Conservation (phyloP, 2,113 vertebrate species). For the Okapia johnstoni region DNA sequence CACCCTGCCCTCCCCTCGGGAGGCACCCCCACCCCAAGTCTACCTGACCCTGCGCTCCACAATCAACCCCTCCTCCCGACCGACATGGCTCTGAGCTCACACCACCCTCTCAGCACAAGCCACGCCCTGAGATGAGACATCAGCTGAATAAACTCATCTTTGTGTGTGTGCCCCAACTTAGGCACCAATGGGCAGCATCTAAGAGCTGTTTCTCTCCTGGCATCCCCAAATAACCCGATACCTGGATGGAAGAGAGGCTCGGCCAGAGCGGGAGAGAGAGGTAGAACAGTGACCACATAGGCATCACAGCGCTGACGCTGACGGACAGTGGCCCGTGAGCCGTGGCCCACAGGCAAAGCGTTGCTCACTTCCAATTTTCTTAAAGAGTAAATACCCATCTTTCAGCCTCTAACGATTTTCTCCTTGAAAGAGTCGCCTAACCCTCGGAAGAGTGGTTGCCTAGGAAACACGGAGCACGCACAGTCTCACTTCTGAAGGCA, state of each 20-base stretch:
- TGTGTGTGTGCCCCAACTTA: neutral
- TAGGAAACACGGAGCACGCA: accelerated
- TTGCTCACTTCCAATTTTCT: accelerated
- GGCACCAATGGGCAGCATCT: accelerated
- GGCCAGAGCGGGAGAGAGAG: accelerated
- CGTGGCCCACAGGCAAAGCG: accelerated
- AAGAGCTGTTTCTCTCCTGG: accelerated
- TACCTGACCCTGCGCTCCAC: neutral
- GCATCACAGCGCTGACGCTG: accelerated
- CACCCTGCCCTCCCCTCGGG: accelerated
- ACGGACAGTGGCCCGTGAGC: accelerated
- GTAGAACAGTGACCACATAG: neutral
- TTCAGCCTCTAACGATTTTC: neutral
- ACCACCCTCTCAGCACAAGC: accelerated
- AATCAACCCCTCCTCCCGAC: accelerated
- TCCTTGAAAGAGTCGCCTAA: neutral
- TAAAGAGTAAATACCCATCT: neutral
- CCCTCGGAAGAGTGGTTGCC: neutral
- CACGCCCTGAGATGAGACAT: accelerated
- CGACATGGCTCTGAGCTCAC: accelerated
- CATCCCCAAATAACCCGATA: neutral
- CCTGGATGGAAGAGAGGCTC: accelerated
- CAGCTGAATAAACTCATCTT: accelerated
- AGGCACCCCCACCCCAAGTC: neutral
- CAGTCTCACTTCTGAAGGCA: neutral